Percentiles rank a stretch among this genome's conserved stretches.
phyloP scores from a whole-genome alignment of 2,113 vertebrate genomes.

The Sinocyclocheilus anshuiensis region DNA sequence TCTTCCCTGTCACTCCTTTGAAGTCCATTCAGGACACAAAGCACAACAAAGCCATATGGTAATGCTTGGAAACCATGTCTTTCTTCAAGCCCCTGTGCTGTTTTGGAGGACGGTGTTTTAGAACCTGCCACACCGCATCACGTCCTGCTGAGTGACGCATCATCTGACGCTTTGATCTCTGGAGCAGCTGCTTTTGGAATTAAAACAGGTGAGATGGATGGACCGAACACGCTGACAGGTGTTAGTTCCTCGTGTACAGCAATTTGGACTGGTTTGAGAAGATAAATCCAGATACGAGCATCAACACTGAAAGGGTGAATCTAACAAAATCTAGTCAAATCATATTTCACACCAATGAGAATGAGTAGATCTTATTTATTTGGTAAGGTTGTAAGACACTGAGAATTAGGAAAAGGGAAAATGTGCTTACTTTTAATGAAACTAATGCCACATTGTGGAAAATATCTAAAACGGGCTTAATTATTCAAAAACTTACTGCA shows the following conservation, averaged over 20 bases:
- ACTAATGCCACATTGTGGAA: neutral
- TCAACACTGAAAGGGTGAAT: neutral
- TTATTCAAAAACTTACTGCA: neutral
- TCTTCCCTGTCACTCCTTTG: constrained; percentile 14
- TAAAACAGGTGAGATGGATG: constrained; percentile 65
- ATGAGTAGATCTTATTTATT: neutral
- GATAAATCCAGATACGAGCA: constrained; percentile 3
- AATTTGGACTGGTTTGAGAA: constrained; percentile 35
- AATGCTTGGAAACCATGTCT: constrained; percentile 49
- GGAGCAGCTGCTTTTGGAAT: constrained; percentile 35
- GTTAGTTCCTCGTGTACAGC: neutral
- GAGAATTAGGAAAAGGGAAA: neutral
- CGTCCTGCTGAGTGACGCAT: constrained; percentile 44
- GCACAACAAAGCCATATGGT: constrained; percentile 38
- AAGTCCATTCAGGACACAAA: constrained; percentile 28
- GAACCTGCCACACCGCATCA: constrained; percentile 67
- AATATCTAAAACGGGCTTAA: neutral
- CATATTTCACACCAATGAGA: neutral
- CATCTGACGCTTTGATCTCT: constrained; percentile 67
- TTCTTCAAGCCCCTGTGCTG: neutral
- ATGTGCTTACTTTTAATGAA: neutral
- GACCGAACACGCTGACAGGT: constrained; percentile 49
- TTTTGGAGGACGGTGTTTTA: constrained; percentile 33
- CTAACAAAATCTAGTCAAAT: neutral
- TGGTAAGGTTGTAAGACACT: neutral